These are phyloP conservation scores for Cryptocheilus praepositus DNA, from an alignment of 2,888 invertebrate species.

Conservation along the genomic window DNA sequence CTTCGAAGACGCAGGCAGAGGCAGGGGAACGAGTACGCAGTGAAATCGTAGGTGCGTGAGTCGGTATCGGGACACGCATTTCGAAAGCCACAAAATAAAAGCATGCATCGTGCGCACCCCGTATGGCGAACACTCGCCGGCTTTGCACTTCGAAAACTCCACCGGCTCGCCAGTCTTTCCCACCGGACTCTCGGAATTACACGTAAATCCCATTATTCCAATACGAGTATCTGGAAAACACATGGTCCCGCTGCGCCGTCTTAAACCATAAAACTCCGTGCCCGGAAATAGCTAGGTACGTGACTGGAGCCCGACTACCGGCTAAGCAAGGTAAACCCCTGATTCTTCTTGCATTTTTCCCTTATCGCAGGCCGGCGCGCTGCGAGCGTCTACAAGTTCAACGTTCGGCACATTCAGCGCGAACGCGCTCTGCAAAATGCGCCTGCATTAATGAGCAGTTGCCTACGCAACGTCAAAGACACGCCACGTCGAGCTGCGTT, in stretches of 20 bases:
- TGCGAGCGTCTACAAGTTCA: too few relatives aligned
- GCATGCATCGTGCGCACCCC: slow-evolving; percentile 31
- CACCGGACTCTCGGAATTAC: slow-evolving; percentile 47
- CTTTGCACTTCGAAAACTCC: slow-evolving; percentile 30
- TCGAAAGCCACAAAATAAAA: slow-evolving; percentile 39
- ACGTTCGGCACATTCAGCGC: too few relatives aligned
- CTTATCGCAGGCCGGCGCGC: too few relatives aligned
- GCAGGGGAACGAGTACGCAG: slow-evolving; percentile 32
- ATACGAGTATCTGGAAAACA: slow-evolving; percentile 56
- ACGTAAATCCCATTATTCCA: slow-evolving; percentile 59
- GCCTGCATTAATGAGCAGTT: too few relatives aligned
- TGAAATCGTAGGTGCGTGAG: slow-evolving; percentile 51
- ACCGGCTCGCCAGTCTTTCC: slow-evolving; percentile 26
- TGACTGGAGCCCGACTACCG: slow-evolving; percentile 25
- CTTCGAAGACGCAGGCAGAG: slow-evolving; percentile 13
- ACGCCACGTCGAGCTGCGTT: too few relatives aligned
- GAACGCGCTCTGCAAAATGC: too few relatives aligned
- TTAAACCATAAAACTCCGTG: slow-evolving; percentile 40
- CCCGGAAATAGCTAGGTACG: slow-evolving; percentile 21
- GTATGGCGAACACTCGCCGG: slow-evolving; percentile 50
- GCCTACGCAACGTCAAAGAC: too few relatives aligned
- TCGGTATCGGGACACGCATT: slow-evolving; percentile 31
- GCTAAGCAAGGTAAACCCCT: neutral
- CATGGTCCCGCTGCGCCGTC: slow-evolving; percentile 42
- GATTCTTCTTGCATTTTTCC: too few relatives aligned